A percentile compares a stretch with the other conserved stretches of the same genome.
These are phyloP conservation scores for Platypus cylindrus DNA, from an alignment of 2,888 invertebrate genomes.

Conservation along the genomic window DNA sequence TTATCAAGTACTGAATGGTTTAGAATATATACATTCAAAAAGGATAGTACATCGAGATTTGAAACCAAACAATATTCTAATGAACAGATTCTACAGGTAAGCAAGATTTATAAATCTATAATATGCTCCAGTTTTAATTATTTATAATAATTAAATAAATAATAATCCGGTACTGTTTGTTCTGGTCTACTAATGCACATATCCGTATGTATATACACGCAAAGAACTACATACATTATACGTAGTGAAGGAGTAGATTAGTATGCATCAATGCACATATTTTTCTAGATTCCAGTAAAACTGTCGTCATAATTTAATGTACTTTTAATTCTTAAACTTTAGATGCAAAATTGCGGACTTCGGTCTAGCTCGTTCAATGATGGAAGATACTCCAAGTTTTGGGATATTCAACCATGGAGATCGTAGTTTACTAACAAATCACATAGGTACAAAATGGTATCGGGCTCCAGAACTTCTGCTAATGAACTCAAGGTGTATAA, in stretches of 20 bases:
- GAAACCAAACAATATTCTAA: slow-evolving; percentile 87
- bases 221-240: too few species aligned
- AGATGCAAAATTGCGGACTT: slow-evolving; percentile 94
- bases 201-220: too few species aligned
- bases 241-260: too few species aligned
- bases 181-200: too few species aligned
- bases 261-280: too few species aligned
- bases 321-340: too few species aligned
- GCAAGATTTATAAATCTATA: slow-evolving; percentile 4
- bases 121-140: too few species aligned
- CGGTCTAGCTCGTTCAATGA: slow-evolving; percentile 84
- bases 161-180: too few species aligned
- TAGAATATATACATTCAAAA: slow-evolving; percentile 93
- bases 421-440: slow-evolving; percentile 84
- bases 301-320: too few species aligned
- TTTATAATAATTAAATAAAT: too few species aligned
- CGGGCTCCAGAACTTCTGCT: slow-evolving; percentile 94
- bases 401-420: too few species aligned
- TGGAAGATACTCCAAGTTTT: slow-evolving; percentile 38
- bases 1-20: slow-evolving; percentile 92
- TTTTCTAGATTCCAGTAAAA: too few species aligned
- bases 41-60: slow-evolving; percentile 94
- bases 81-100: slow-evolving; percentile 81
- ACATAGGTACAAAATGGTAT: slow-evolving; percentile 98
- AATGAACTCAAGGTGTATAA: slow-evolving; percentile 68